Evolutionary conservation across 2,888 invertebrate genomes (phyloP).

Genomic region (Drosophila meridiana): DNA sequence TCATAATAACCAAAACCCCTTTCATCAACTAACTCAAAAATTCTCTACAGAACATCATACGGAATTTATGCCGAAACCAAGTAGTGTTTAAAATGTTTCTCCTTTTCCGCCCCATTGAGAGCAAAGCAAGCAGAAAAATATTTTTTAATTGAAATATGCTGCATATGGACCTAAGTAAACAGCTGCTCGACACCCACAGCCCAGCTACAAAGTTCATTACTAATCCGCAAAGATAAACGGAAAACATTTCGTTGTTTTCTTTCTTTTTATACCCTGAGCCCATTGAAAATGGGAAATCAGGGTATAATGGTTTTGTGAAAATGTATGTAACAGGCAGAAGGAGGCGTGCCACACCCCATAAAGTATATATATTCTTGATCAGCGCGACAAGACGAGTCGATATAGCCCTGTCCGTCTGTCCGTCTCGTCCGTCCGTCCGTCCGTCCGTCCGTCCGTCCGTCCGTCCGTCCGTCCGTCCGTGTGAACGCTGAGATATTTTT

Average conservation of each 20-base stretch:
- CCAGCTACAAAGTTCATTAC: conserved; percentile 66
- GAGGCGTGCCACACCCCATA: no score
- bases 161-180: conserved; percentile 75
- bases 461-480: no score
- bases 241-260: conserved; percentile 35
- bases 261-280: no score
- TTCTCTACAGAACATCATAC: background rate
- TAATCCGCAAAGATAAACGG: conserved; percentile 82
- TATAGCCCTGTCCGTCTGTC: no score
- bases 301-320: no score
- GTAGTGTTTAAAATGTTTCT: background rate
- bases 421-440: no score
- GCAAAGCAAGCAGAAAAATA: conserved; percentile 45
- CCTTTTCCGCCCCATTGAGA: conserved; percentile 31
- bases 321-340: no score
- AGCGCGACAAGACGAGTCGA: no score
- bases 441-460: no score
- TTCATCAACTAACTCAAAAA: background rate
- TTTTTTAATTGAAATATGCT: conserved; percentile 71
- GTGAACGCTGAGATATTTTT: no score
- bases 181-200: conserved; percentile 34
- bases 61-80: background rate
- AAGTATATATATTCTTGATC: no score
- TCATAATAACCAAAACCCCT: background rate
- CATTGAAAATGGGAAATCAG: no score